Percentiles rank a stretch among this genome's conserved stretches.
phyloP scores from a whole-genome alignment of 2,888 invertebrate species.

The Andrena marginata region DNA sequence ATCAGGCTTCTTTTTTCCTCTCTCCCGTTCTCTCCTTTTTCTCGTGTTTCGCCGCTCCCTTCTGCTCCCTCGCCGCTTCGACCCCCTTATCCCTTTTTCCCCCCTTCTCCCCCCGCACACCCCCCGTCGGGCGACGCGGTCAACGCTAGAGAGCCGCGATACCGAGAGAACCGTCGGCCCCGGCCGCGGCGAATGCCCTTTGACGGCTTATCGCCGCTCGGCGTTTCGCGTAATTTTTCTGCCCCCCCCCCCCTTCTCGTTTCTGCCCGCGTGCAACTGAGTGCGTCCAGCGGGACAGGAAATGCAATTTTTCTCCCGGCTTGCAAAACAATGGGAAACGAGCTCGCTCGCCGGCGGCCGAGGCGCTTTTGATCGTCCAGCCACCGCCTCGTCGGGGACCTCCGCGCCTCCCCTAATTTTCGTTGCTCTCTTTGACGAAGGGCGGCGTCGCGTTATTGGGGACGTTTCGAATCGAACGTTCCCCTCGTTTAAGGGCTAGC shows the following conservation, averaged over 20 bases:
- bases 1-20: slow-evolving; percentile 60
- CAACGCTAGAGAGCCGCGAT: slow-evolving; percentile 50
- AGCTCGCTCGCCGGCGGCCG: slow-evolving; percentile 1
- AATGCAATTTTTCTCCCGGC: slow-evolving; percentile 19
- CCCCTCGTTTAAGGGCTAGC: too few species aligned
- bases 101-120: not conserved
- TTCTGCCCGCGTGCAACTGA: not conserved
- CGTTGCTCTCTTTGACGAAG: too few species aligned
- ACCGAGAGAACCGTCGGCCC: slow-evolving; percentile 42
- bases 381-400: too few species aligned
- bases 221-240: slow-evolving; percentile 48
- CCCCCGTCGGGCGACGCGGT: slow-evolving; percentile 39
- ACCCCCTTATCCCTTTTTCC: slow-evolving; percentile 10
- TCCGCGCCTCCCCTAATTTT: too few species aligned
- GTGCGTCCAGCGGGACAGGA: slow-evolving; percentile 8
- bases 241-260: not conserved
- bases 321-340: slow-evolving; percentile 19
- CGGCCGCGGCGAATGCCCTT: slow-evolving; percentile 61
- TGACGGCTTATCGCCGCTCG: slow-evolving; percentile 60
- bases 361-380: too few species aligned
- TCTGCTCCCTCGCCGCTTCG: slow-evolving; percentile 15
- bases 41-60: slow-evolving; percentile 29
- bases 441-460: too few species aligned
- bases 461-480: too few species aligned
- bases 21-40: slow-evolving; percentile 50